These are phyloP conservation scores for Dromiciops gliroides DNA, from an alignment of 2,113 vertebrate species.

Conservation along the genomic window DNA sequence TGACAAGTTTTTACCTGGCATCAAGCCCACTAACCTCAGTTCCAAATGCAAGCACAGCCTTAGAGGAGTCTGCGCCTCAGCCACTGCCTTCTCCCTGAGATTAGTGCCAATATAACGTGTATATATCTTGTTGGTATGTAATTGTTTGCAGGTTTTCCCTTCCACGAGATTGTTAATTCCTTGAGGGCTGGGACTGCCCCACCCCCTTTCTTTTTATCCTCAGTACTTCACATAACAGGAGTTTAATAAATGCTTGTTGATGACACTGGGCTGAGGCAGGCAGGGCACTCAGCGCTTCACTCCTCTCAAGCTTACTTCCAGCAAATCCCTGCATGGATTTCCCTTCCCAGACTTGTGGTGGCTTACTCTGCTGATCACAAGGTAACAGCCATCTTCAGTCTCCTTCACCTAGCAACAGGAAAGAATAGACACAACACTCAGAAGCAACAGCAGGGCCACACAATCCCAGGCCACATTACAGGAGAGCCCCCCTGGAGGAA, in stretches of 20 bases:
- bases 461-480: not conserved
- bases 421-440: not conserved
- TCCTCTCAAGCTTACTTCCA: not conserved
- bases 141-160: not conserved
- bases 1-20: not conserved
- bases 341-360: not conserved
- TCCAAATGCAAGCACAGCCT: not conserved
- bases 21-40: not conserved
- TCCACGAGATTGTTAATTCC: not conserved
- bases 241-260: not conserved
- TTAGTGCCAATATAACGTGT: too few species aligned
- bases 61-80: not conserved
- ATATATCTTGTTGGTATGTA: not conserved
- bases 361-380: not conserved
- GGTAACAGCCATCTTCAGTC: not conserved
- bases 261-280: not conserved
- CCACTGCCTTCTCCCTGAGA: too few species aligned
- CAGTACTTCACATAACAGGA: not conserved
- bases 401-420: not conserved
- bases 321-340: not conserved
- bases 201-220: not conserved
- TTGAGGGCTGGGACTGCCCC: not conserved
- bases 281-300: not conserved
- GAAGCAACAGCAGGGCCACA: not conserved
- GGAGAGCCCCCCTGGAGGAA: not conserved